Evolutionary conservation across 2,888 invertebrate species (phyloP).

Genomic region (Galerucella pusilla): DNA sequence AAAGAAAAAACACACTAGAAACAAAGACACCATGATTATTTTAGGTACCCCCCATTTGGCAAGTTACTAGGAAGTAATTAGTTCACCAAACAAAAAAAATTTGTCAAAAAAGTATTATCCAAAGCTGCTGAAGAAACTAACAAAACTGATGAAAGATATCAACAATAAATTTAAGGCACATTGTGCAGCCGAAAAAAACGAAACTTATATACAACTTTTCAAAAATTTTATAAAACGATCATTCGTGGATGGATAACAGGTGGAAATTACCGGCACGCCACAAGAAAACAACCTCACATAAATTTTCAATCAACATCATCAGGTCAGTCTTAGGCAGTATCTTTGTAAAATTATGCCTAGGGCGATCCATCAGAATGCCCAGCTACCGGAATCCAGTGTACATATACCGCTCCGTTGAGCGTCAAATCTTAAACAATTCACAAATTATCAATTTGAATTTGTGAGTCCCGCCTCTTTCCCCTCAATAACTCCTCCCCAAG

Average conservation of each 20-base stretch:
- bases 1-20: no score
- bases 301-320: slow-evolving; percentile 32
- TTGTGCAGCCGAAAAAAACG: no score
- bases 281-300: slow-evolving; percentile 25
- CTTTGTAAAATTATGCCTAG: slow-evolving; percentile 34
- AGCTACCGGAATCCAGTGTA: slow-evolving; percentile 58
- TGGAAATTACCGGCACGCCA: slow-evolving; percentile 19
- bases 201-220: background rate
- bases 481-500: slow-evolving; percentile 62
- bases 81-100: no score
- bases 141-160: no score
- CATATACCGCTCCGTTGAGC: slow-evolving; percentile 60
- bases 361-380: slow-evolving; percentile 55
- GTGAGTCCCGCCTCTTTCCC: slow-evolving; percentile 60
- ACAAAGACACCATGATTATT: no score
- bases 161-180: no score
- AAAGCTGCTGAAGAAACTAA: no score
- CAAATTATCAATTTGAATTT: slow-evolving; percentile 65
- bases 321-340: slow-evolving; percentile 14
- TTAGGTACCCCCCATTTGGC: no score
- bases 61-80: no score
- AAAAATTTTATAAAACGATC: background rate
- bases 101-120: no score
- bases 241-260: slow-evolving; percentile 15
- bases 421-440: slow-evolving; percentile 66